Evolutionary conservation across 2,888 invertebrate genomes (phyloP), one percentile per base, ranked within the genome.

Genomic region (Agelastica alni): DNA sequence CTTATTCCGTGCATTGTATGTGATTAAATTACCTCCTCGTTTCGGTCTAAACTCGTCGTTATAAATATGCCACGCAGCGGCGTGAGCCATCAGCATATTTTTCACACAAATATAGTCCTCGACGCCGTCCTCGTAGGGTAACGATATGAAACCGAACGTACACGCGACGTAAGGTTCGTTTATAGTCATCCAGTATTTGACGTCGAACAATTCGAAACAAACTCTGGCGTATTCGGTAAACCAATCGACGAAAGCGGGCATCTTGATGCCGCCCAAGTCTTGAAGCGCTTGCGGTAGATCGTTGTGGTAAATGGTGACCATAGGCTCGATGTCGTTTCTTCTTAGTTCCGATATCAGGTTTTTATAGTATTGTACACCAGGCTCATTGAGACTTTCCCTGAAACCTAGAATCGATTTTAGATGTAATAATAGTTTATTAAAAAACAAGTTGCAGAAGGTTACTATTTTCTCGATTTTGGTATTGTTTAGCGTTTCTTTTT

Each of bases 31-130:
- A 46, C 46, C 46, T 31, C 62, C 53, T 81, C 77, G 67, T 85
- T 85, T 1, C 58, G 77, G 61, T 51, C 81, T 78, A 71, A 82
- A 87, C 5, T 80, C 78, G 2, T 80, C 74, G 41, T 85, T 69
- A 61, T 83, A 86, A 66, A 85, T 70, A 4, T 79, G 77, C 66
- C 85, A 89, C 0, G 81, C 83, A 64, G 75, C 79, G 0, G 82
- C 87, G 64, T 89, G 88, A 0, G 88, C 84, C 34, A 81, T 69
- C 4, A 89, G 74, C 28, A 86, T 74, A 56, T 82, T 84, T 64
- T 85, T 85, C 0, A 77, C 82, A 43, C 84, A 85, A 59, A 82
- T 63, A 66, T 88, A 88, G 57, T 81, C 81, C 3, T 80, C 81
- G 20, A 81, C 70, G 0, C 85, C 85, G n/a, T 79, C 78, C 32